phyloP scores from a whole-genome alignment of 2,113 vertebrate species.

The Myrmecophaga tridactyla region DNA sequence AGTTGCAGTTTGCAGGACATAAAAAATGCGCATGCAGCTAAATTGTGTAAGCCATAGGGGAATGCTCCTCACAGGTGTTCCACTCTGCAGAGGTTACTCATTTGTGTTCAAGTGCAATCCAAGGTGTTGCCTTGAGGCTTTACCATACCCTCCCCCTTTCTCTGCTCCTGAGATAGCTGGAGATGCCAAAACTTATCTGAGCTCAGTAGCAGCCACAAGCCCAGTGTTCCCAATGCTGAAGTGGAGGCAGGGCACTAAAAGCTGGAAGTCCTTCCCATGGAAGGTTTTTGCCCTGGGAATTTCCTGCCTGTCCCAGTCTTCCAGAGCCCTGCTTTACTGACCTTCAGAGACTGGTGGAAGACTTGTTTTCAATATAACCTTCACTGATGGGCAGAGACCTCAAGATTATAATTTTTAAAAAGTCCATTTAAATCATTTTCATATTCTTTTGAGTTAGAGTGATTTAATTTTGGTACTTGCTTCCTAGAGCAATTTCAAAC shows the following conservation, averaged over 20 bases:
- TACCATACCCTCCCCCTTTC: neutral
- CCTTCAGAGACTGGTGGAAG: slow-evolving; percentile 27
- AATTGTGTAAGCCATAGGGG: slow-evolving; percentile 37
- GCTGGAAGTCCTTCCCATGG: slow-evolving; percentile 3
- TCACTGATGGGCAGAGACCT: neutral
- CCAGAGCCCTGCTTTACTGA: slow-evolving; percentile 42
- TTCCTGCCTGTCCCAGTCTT: slow-evolving; percentile 29
- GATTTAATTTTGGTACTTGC: slow-evolving; percentile 38
- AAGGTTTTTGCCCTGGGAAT: slow-evolving; percentile 48
- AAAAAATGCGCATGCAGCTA: slow-evolving; percentile 64
- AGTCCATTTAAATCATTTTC: neutral
- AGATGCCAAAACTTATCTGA: slow-evolving; percentile 3
- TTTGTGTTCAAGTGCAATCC: slow-evolving; percentile 25
- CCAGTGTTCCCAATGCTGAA: neutral
- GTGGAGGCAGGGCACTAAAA: neutral
- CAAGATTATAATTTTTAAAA: neutral
- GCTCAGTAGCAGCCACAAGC: neutral
- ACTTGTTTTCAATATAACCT: slow-evolving; percentile 50
- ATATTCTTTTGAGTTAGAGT: neutral
- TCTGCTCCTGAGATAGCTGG: neutral
- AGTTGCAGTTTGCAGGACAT: slow-evolving; percentile 63
- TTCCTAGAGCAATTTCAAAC: slow-evolving; percentile 16
- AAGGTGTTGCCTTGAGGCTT: slow-evolving; percentile 5
- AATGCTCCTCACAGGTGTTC: slow-evolving; percentile 59
- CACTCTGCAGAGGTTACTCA: slow-evolving; percentile 33